Conservation (phyloP, 2,888 invertebrate species). For the Xanthorhoe spadicearia region DNA sequence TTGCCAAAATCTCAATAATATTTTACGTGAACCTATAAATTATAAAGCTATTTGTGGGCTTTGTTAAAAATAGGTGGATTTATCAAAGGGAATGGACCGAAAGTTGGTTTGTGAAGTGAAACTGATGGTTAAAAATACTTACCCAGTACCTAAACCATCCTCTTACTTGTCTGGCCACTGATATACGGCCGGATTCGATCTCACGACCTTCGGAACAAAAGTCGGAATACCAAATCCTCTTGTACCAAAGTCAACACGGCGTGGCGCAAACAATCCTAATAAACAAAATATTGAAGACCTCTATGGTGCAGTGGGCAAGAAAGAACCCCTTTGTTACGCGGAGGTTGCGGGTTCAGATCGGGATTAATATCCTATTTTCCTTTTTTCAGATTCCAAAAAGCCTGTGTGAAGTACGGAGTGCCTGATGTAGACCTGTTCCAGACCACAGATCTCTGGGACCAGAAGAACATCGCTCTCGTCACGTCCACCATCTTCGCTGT, state of each 20-base stretch:
- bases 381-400: constrained; percentile 89
- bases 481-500: constrained; percentile 94
- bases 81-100: not conserved
- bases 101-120: no score
- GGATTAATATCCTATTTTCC: not conserved
- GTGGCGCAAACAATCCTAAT: no score
- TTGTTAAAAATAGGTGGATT: not conserved
- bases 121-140: not conserved
- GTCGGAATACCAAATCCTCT: no score
- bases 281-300: no score
- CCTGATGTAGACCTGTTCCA: constrained; percentile 95
- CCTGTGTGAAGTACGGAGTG: constrained; percentile 93
- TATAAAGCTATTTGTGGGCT: not conserved
- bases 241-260: no score
- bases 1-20: constrained; percentile 6
- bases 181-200: no score
- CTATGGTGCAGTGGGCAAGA: no score
- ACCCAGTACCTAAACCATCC: not conserved
- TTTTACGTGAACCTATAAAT: constrained; percentile 3
- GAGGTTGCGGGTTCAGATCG: no score
- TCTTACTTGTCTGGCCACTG: not conserved
- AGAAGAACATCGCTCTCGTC: constrained; percentile 94
- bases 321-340: no score
- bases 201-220: no score
- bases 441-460: constrained; percentile 96